Evolutionary conservation across 2,888 invertebrate genomes (phyloP).

Genomic region (Chymomyza amoena): DNA sequence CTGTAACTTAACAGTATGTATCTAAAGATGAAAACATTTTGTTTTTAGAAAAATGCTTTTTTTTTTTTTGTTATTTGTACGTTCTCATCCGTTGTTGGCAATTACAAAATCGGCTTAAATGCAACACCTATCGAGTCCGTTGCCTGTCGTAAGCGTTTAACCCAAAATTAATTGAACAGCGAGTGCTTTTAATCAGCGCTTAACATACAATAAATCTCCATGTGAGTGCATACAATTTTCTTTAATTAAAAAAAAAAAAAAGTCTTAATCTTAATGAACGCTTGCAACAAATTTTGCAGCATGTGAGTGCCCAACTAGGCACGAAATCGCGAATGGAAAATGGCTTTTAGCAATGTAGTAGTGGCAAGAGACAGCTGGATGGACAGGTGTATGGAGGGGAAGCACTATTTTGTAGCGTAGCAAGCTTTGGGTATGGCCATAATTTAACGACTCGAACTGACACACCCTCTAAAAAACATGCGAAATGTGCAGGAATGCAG

Average conservation of each 20-base stretch:
- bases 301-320: background rate
- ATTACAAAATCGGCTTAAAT: conserved; percentile 2
- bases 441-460: conserved; percentile 34
- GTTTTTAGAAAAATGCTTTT: too few species aligned
- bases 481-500: conserved; percentile 51
- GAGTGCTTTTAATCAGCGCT: conserved; percentile 56
- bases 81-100: background rate
- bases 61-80: too few species aligned
- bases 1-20: too few species aligned
- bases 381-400: conserved; percentile 50
- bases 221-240: conserved; percentile 9
- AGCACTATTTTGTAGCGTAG: conserved; percentile 39
- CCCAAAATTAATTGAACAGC: conserved; percentile 2
- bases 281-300: background rate
- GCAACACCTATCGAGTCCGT: background rate
- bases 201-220: conserved; percentile 56
- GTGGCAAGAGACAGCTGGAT: background rate
- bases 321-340: background rate
- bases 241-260: background rate
- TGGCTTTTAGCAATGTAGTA: background rate
- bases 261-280: background rate
- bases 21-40: too few species aligned
- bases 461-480: conserved; percentile 6
- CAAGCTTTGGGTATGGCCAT: conserved; percentile 50
- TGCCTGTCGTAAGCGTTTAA: background rate